Conservation (phyloP, 2,888 invertebrate species). For the Leptarthrus brevirostris region DNA sequence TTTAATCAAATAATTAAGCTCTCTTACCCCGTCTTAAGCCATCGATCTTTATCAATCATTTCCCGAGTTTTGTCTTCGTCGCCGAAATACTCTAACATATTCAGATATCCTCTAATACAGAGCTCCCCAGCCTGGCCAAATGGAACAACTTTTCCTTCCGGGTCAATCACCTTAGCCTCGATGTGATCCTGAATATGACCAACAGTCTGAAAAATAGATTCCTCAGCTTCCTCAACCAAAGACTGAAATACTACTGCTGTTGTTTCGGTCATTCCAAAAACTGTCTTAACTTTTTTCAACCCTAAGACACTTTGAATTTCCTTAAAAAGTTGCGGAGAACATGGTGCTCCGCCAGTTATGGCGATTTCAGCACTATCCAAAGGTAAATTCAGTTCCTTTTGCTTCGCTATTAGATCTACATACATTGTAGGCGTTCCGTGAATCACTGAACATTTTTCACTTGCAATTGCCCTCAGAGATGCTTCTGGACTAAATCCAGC, state of each 20-base stretch:
- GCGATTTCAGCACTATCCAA: conserved; percentile 70
- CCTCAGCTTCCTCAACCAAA: conserved; percentile 66
- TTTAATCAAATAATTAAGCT: neutral
- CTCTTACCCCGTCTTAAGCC: conserved; percentile 80
- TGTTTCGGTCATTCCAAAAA: conserved; percentile 73
- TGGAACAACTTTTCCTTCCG: conserved; percentile 72
- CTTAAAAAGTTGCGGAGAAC: conserved; percentile 72
- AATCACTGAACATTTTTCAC: conserved; percentile 78
- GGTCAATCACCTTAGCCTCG: conserved; percentile 73
- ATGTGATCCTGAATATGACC: conserved; percentile 71
- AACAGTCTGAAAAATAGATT: conserved; percentile 68
- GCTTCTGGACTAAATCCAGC: conserved; percentile 72
- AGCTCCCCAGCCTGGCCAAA: conserved; percentile 79
- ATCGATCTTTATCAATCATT: conserved; percentile 73
- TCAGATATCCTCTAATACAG: conserved; percentile 76
- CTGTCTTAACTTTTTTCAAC: conserved; percentile 68
- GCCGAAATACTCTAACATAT: conserved; percentile 81
- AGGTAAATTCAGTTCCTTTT: conserved; percentile 67
- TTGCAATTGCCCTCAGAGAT: conserved; percentile 73
- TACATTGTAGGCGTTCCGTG: conserved; percentile 91
- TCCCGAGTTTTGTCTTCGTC: conserved; percentile 78
- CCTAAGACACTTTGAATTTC: conserved; percentile 69
- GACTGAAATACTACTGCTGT: conserved; percentile 71
- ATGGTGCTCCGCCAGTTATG: conserved; percentile 79
- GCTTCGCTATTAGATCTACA: conserved; percentile 75